These are phyloP conservation scores for Melieria crassipennis DNA, from an alignment of 2,888 invertebrate species.

Conservation along the genomic window DNA sequence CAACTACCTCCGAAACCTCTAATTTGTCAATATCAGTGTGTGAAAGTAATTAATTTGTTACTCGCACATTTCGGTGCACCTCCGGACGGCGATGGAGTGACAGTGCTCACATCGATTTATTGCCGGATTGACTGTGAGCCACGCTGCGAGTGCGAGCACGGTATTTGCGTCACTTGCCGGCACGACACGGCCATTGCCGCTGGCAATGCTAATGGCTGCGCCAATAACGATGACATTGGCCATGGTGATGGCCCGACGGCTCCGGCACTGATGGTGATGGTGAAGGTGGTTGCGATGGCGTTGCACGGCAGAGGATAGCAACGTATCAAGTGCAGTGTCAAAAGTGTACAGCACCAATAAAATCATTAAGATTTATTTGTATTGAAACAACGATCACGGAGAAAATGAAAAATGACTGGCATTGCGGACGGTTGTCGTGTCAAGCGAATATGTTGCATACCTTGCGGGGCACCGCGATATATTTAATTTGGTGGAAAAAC, in stretches of 20 bases:
- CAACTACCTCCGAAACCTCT: slow-evolving; percentile 33
- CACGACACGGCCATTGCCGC: too few relatives aligned
- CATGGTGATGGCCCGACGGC: background rate
- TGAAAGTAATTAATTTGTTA: slow-evolving; percentile 29
- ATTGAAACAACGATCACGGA: too few relatives aligned
- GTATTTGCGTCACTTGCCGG: background rate
- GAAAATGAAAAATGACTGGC: too few relatives aligned
- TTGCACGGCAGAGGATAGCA: background rate
- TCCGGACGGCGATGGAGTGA: background rate
- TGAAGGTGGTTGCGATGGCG: background rate
- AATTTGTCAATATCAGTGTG: slow-evolving; percentile 53
- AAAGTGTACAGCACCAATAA: background rate
- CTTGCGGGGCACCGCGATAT: too few relatives aligned
- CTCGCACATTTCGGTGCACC: slow-evolving; percentile 21
- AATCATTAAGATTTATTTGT: background rate
- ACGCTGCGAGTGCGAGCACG: too few relatives aligned
- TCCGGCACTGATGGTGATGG: background rate
- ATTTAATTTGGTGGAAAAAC: too few relatives aligned
- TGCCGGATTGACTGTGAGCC: slow-evolving; percentile 30
- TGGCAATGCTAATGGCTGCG: too few relatives aligned
- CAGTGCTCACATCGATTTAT: slow-evolving; percentile 45
- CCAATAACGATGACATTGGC: background rate
- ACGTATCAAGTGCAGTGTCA: background rate
- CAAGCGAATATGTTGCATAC: too few relatives aligned
- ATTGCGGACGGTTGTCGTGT: too few relatives aligned